phyloP scores from a whole-genome alignment of 2,888 invertebrate species.

The Barypeithes pellucidus region DNA sequence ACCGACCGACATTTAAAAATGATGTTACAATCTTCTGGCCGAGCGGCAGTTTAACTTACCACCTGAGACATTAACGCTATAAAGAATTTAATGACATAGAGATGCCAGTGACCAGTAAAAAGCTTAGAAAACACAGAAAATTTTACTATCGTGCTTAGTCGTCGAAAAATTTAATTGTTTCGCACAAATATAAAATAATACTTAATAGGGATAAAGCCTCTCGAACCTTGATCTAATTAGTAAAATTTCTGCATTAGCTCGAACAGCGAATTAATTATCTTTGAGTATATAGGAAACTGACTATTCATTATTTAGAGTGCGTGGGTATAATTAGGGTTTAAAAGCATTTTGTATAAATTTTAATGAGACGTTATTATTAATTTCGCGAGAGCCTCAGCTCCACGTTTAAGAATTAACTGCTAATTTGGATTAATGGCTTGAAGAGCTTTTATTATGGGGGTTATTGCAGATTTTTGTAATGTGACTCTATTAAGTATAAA shows the following conservation, averaged over 20 bases:
- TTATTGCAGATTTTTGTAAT: constrained; percentile 7
- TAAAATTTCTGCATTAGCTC: constrained; percentile 40
- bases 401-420: constrained; percentile 39
- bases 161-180: background rate
- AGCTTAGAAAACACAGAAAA: too few relatives aligned
- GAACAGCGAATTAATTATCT: constrained; percentile 50
- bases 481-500: background rate
- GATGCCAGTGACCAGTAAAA: too few relatives aligned
- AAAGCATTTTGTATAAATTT: constrained; percentile 53
- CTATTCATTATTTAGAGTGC: constrained; percentile 52
- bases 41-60: too few relatives aligned
- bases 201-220: constrained; percentile 23
- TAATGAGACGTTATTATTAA: constrained; percentile 52
- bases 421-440: constrained; percentile 45
- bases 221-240: constrained; percentile 44
- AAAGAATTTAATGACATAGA: too few relatives aligned
- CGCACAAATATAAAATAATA: constrained; percentile 14
- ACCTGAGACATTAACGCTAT: too few relatives aligned
- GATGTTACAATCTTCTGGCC: too few relatives aligned
- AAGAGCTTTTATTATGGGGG: constrained; percentile 8
- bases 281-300: constrained; percentile 48
- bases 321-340: constrained; percentile 50
- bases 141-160: too few relatives aligned
- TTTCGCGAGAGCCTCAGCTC: constrained; percentile 35
- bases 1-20: too few relatives aligned